Conservation (phyloP, 2,113 vertebrate genomes). For the Poeciliopsis turrubarensis region DNA sequence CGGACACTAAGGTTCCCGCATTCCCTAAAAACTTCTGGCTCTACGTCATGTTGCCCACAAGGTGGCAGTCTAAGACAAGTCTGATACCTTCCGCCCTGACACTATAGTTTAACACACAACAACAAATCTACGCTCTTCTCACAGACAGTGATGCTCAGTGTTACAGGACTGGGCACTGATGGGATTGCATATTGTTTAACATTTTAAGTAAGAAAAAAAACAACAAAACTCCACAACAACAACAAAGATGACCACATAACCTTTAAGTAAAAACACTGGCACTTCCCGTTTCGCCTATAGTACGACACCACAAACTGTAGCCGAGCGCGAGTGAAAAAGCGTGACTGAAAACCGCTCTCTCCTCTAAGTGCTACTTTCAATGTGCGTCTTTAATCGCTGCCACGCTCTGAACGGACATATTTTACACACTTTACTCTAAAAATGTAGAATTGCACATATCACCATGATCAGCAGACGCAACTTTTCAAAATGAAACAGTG, state of each 20-base stretch:
- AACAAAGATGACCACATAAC: conserved; percentile 33
- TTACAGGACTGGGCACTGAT: conserved; percentile 60
- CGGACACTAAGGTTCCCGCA: conserved; percentile 4
- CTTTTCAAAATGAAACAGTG: conserved; percentile 23
- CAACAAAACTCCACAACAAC: not conserved
- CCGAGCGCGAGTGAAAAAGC: conserved; percentile 59
- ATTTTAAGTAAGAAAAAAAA: conserved; percentile 45
- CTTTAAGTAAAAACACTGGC: conserved; percentile 66
- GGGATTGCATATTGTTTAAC: conserved; percentile 71
- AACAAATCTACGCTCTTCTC: conserved; percentile 28
- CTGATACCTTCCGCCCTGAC: conserved; percentile 9
- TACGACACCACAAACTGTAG: conserved; percentile 38
- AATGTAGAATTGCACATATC: conserved; percentile 62
- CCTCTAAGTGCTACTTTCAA: conserved; percentile 36
- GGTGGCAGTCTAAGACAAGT: conserved; percentile 58
- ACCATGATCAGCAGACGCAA: conserved; percentile 42
- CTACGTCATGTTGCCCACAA: conserved; percentile 48
- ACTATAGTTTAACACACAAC: conserved; percentile 22
- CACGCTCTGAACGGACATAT: conserved; percentile 29
- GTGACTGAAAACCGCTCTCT: conserved; percentile 13
- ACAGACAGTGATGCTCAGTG: conserved; percentile 51
- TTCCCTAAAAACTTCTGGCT: conserved; percentile 5
- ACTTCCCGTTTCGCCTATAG: conserved; percentile 57
- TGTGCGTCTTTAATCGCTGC: conserved; percentile 15
- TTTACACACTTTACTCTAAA: conserved; percentile 35